phyloP scores from a whole-genome alignment of 2,113 vertebrate genomes.

The Odontophorus gujanensis region DNA sequence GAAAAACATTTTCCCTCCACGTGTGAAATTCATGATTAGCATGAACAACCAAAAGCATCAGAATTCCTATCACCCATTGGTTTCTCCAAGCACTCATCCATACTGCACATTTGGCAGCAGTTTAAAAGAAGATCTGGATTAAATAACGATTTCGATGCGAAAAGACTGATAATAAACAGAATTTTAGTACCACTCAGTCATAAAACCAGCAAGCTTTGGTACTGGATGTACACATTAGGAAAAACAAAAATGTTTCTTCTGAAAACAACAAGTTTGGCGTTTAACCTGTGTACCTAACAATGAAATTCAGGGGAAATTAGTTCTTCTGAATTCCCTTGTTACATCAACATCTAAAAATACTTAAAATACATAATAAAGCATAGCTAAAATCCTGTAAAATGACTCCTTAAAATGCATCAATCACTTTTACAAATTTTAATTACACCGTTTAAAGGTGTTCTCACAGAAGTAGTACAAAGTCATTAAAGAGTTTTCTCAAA shows the following conservation, averaged over 20 bases:
- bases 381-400: not conserved
- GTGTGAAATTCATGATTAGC: conserved; percentile 33
- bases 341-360: not conserved
- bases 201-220: conserved; percentile 58
- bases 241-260: conserved; percentile 61
- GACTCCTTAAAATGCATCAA: not conserved
- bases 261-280: conserved; percentile 9
- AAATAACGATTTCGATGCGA: conserved; percentile 75
- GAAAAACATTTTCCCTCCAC: conserved; percentile 8
- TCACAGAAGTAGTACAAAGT: not conserved
- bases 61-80: not conserved
- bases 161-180: conserved; percentile 66
- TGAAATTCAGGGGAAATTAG: conserved; percentile 30
- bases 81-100: conserved; percentile 51
- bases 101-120: conserved; percentile 41
- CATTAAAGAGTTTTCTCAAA: not conserved
- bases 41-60: conserved; percentile 42
- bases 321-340: not conserved
- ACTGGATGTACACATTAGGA: conserved; percentile 53
- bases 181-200: conserved; percentile 61
- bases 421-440: not conserved
- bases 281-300: conserved; percentile 27
- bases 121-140: conserved; percentile 74
- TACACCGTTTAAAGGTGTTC: not conserved
- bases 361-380: not conserved